Conservation (phyloP, 2,113 vertebrate species). For the Halichoerus grypus region DNA sequence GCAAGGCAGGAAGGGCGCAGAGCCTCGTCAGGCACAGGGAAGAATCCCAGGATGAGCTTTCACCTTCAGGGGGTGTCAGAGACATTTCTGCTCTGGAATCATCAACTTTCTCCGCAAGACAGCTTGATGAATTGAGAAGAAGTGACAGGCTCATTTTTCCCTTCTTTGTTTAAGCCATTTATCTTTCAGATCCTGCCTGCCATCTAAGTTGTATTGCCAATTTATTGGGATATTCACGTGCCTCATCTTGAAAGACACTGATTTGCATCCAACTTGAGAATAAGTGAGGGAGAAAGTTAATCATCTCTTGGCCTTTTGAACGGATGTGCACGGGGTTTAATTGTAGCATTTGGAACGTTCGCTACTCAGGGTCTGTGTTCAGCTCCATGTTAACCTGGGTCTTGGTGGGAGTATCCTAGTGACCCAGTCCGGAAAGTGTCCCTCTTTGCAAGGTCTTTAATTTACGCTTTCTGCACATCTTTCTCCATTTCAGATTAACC, state of each 20-base stretch:
- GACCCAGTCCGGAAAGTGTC: accelerated
- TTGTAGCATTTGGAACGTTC: neutral
- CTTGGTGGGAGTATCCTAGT: accelerated
- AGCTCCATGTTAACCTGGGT: accelerated
- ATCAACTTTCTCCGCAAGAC: neutral
- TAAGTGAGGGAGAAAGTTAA: constrained; percentile 62
- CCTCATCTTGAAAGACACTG: constrained; percentile 58
- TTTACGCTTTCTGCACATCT: neutral
- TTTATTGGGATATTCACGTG: constrained; percentile 77
- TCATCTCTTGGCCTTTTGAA: constrained; percentile 50
- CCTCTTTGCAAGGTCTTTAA: neutral
- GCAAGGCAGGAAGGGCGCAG: accelerated
- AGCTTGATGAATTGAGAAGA: constrained; percentile 60
- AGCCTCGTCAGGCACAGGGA: accelerated
- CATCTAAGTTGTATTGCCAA: constrained; percentile 68
- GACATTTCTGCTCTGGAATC: neutral
- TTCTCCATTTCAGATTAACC: neutral
- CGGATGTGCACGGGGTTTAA: neutral
- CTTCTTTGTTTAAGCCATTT: constrained; percentile 78
- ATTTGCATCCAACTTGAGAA: constrained; percentile 76
- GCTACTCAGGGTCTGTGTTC: accelerated
- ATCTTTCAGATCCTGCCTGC: constrained; percentile 73
- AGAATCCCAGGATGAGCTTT: neutral
- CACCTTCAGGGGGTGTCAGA: constrained; percentile 26
- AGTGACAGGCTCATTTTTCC: constrained; percentile 72